These are phyloP conservation scores for Agrypnus murinus DNA, from an alignment of 2,888 invertebrate genomes.

Conservation along the genomic window DNA sequence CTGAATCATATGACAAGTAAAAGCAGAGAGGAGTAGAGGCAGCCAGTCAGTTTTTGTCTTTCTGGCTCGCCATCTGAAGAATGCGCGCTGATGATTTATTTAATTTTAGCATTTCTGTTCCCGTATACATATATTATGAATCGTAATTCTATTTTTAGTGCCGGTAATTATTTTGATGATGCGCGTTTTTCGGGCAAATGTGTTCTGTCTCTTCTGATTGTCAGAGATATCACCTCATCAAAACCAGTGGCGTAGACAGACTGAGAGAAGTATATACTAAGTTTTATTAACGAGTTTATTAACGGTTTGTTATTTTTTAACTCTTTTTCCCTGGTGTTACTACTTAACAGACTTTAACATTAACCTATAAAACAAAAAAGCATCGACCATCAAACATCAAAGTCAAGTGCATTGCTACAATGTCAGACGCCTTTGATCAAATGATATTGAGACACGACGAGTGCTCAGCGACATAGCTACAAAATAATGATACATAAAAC, in stretches of 20 bases:
- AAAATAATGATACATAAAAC: slow-evolving; percentile 67
- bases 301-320: too few species aligned
- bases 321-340: not conserved
- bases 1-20: slow-evolving; percentile 51
- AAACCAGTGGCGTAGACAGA: not conserved
- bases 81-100: slow-evolving; percentile 58
- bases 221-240: slow-evolving; percentile 37
- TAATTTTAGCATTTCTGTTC: slow-evolving; percentile 58
- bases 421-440: slow-evolving; percentile 54
- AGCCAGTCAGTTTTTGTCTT: slow-evolving; percentile 43
- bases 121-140: slow-evolving; percentile 47
- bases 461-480: slow-evolving; percentile 57
- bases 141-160: slow-evolving; percentile 49
- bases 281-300: too few species aligned
- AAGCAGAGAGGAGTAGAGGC: not conserved
- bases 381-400: slow-evolving; percentile 44
- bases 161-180: slow-evolving; percentile 58
- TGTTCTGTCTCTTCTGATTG: slow-evolving; percentile 55
- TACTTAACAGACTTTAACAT: slow-evolving; percentile 2
- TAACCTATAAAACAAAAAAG: slow-evolving; percentile 11
- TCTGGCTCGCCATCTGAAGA: slow-evolving; percentile 49
- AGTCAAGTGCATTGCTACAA: slow-evolving; percentile 52
- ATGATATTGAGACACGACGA: slow-evolving; percentile 44
- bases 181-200: slow-evolving; percentile 57
- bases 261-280: too few species aligned